Base-by-base conservation (phyloP, 2,888 invertebrate genomes). In the Sthenelais limicola region DNA sequence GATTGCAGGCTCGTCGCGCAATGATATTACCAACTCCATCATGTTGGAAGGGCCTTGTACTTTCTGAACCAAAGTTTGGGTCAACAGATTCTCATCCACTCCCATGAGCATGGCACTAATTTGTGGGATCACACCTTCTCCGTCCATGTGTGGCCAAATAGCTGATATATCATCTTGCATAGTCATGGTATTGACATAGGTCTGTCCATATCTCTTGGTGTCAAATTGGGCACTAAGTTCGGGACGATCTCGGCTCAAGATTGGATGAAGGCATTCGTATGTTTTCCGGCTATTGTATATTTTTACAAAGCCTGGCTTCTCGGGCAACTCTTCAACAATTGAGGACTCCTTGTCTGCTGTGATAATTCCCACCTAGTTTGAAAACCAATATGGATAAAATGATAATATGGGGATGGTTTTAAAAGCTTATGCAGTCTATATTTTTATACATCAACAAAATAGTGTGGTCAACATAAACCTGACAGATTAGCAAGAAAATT, bases 101-200 rank as follows among this genome's bases (percentile, higher is more conserved):
- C 32, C 54, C 54, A 54, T 54, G 7, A 54, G 54, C 30, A 32
- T 32, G n/a, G 54, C 54, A 32, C 30, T 32, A 30, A 54, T 54
- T n/a, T n/a, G 5, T 4, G 54, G 54, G 7, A 54, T n/a, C 28
- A 9, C 54, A 5, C 54, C 54, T 28, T 54, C 54, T 9, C 32
- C 26, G n/a, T 54, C 54, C n/a, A 12, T 5, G 28, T 54, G 28
- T 3, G 54, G 54, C 15, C 9, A 9, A 5, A 54, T 32, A 12
- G 5, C n/a, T 3, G 54, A 9, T n/a, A n/a, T 32, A 9, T 26
- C 5, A 12, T 28, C 26, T n/a, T 54, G 54, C 28, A 54, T 54
- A 4, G 7, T 32, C 3, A n/a, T 5, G 5, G 54, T 54, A 32
- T 54, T 26, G 3, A 54, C 54, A 26, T 15, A 54, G 30, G 26